Base-by-base conservation (phyloP, 2,797 vertebrate genomes). In the Sebastes diploproa region DNA sequence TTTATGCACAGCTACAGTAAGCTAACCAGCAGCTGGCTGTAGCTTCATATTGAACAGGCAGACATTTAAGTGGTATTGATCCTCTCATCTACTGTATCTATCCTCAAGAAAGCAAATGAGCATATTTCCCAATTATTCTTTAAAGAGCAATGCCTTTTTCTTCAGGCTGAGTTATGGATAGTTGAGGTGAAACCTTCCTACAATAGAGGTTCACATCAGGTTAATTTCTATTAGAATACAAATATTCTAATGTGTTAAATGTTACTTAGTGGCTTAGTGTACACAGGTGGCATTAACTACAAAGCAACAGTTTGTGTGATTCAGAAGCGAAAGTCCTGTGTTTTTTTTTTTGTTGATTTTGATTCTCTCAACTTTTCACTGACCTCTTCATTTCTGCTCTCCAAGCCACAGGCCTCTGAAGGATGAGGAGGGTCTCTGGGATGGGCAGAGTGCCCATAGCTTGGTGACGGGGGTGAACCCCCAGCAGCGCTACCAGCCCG, bases 401-500 rank as follows among this genome's bases (percentile, higher is more conserved):
- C 23, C 23, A 75, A 86, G 83, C 80, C 84, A 68, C 86, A 97
- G 96, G 86, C 75, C 79, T 61, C 73, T 87, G 66, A 94, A 94
- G 70, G 91, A 93, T n/a, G 85, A 93, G 38, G 80, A 63, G 77
- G 89, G 86, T 83, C 81, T 90, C 38, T 92, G 92, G 94, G 95
- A 96, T 42, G 90, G 91, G 34, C 95, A 96, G 82, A 94, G 59
- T 67, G 76, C 89, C 10, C 94, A 89, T 38, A 95, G 78, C 86
- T 91, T 89, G 72, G 85, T 91, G 52, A 92, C 92, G 1, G 92
- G 76, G 36, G 82, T 89, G 65, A 91, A 75, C 1, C 93, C 95
- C n/a, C 93, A 93, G 73, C 94, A 93, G 58, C 93, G 27, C 72
- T 87, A 92, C 68, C 93, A 95, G 68, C 87, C 96, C 75, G 83